A percentile compares a stretch with the other conserved stretches of the same genome.
Conservation (phyloP, 2,888 invertebrate genomes). For the Chrysolina americana region DNA sequence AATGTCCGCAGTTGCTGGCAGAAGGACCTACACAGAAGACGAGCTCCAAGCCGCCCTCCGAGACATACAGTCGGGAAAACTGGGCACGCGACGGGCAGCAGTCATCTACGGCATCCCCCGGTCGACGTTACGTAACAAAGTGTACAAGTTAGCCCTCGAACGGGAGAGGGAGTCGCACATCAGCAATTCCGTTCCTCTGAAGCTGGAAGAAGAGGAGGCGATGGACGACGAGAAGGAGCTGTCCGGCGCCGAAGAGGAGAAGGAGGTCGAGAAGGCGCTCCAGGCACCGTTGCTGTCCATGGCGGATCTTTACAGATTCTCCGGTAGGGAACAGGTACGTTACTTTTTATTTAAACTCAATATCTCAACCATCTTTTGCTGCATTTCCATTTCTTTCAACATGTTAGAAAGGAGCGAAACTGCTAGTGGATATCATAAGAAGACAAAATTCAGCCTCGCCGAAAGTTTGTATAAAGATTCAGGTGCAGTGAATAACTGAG, state of each 20-base stretch:
- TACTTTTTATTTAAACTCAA: neutral
- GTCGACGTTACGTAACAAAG: constrained; percentile 96
- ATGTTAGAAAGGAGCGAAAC: too few species aligned
- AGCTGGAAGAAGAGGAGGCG: constrained; percentile 71
- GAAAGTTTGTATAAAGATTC: too few species aligned
- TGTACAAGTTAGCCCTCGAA: constrained; percentile 86
- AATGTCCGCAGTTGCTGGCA: constrained; percentile 76
- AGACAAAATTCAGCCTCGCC: too few species aligned
- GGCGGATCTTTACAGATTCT: constrained; percentile 75
- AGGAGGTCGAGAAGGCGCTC: constrained; percentile 74
- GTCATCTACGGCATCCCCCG: constrained; percentile 95
- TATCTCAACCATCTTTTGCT: neutral
- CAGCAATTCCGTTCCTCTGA: constrained; percentile 63
- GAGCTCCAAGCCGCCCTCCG: constrained; percentile 94
- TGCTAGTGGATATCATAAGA: too few species aligned
- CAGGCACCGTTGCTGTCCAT: constrained; percentile 73
- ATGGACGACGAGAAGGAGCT: constrained; percentile 75
- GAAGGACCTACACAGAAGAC: constrained; percentile 94
- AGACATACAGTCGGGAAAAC: constrained; percentile 93
- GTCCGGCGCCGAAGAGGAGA: constrained; percentile 75
- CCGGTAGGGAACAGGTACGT: constrained; percentile 69
- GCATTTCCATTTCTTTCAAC: too few species aligned
- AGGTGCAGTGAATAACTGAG: too few species aligned
- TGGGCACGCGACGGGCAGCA: constrained; percentile 94
- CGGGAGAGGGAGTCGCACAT: constrained; percentile 79